These are phyloP conservation scores for Aphis craccivora DNA, from an alignment of 1,140 invertebrate genomes.

Conservation along the genomic window DNA sequence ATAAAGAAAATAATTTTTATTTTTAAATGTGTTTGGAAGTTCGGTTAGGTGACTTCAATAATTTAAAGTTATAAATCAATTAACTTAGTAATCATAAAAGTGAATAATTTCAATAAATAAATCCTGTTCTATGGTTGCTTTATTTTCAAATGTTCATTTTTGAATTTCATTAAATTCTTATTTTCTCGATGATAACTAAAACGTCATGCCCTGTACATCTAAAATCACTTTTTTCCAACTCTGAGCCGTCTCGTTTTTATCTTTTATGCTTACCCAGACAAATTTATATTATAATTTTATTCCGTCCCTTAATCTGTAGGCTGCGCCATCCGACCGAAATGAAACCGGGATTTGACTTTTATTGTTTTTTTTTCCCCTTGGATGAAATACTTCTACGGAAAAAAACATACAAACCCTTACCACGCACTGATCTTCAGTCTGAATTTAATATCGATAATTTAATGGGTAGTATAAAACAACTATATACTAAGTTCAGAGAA, in stretches of 20 bases:
- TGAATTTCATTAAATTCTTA: slow-evolving; percentile 41
- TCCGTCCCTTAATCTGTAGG: slow-evolving; percentile 54
- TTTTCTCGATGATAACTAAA: slow-evolving; percentile 21
- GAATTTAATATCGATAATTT: slow-evolving; percentile 56
- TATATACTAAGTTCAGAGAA: neutral
- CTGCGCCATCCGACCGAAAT: slow-evolving; percentile 55
- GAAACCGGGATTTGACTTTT: slow-evolving; percentile 58
- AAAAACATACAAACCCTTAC: slow-evolving; percentile 38
- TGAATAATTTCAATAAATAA: slow-evolving; percentile 13
- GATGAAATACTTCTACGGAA: slow-evolving; percentile 31
- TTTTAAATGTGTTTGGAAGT: neutral
- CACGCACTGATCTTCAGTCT: neutral
- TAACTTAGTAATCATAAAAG: neutral
- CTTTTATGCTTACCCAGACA: slow-evolving; percentile 53
- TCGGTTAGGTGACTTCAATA: neutral
- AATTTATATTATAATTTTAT: slow-evolving; percentile 58
- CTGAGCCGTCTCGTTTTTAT: slow-evolving; percentile 44
- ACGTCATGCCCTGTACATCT: slow-evolving; percentile 20
- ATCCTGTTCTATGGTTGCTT: neutral
- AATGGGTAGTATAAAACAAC: slow-evolving; percentile 43
- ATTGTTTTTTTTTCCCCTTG: slow-evolving; percentile 47
- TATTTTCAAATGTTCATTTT: slow-evolving; percentile 24
- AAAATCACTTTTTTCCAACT: slow-evolving; percentile 34
- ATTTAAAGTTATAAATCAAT: slow-evolving; percentile 1
- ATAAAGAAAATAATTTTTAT: neutral